Base-by-base conservation (phyloP, 1,140 invertebrate genomes). In the Idris sp. region DNA sequence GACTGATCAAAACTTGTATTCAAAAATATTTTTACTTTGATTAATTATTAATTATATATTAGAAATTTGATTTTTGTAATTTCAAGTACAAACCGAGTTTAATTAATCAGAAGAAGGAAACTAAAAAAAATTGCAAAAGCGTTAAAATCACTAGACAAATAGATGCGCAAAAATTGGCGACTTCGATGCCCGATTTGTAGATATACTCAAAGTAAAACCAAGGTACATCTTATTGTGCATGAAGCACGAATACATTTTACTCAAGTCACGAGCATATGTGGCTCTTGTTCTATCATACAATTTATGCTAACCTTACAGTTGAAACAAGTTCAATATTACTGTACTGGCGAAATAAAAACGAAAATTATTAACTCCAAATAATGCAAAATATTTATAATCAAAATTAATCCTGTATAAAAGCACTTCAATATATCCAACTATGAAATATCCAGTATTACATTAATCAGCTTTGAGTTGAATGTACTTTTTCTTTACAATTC, bases 171-270 rank as follows among this genome's bases (percentile, higher is more conserved):
- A 76, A 76, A 76, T 77, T 51, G 59, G 77, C 75, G 79, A 80
- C 68, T 80, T 80, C 79, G 77, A 80, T 48, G 77, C 76, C 74
- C 53, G 68, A 69, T 69, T 78, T 62, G 76, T 26, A 74, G 76
- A 67, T 59, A 67, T 26, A 48, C 14, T 40, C 38, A 58, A 48
- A 65, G 31, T 58, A 61, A 43, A 49, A 11, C 28, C 51, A 40
- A 61, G 62, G 53, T 62, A 62, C 40, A 44, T 54, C 56, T 65
- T 62, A 74, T 61, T 58, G 51, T 61, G 53, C 33, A 71, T 71
- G 65, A 53, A 76, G 58, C 64, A 74, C 62, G 62, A n/a, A n/a
- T 64, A 44, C 38, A 46, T 46, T 64, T 53, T 10, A 36, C 56
- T 58, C 65, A 41, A 46, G 64, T 69, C 58, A 54, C 59, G 51